Evolutionary conservation across 2,797 vertebrate species (phyloP).

Genomic region (Rhadinocentrus ornatus): DNA sequence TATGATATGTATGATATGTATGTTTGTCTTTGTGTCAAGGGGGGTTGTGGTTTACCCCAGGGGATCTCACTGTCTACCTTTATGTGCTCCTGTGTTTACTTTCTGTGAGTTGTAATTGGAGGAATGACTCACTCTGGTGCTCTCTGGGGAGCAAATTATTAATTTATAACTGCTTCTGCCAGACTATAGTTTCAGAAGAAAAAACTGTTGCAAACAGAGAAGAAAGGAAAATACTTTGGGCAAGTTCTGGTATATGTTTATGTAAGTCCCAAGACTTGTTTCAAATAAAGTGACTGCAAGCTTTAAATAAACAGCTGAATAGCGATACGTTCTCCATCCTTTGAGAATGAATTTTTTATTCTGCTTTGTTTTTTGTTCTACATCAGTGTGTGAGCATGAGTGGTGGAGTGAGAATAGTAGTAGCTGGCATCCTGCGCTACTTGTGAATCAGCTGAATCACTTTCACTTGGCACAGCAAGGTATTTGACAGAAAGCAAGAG

Average conservation of each 20-base stretch:
- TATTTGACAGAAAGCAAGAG: slow-evolving; percentile 45
- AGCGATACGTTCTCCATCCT: slow-evolving; percentile 10
- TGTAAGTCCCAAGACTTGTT: slow-evolving; percentile 28
- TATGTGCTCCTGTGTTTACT: slow-evolving; percentile 64
- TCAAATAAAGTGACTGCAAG: slow-evolving; percentile 1
- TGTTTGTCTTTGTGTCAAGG: slow-evolving; percentile 28
- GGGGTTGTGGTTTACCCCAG: slow-evolving; percentile 33
- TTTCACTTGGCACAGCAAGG: slow-evolving; percentile 71
- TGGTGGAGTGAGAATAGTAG: slow-evolving; percentile 46
- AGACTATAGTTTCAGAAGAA: slow-evolving; percentile 48
- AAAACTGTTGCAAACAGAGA: slow-evolving; percentile 36
- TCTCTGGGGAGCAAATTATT: slow-evolving; percentile 74
- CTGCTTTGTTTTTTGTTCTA: slow-evolving; percentile 24
- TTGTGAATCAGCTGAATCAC: slow-evolving; percentile 80
- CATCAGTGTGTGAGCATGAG: slow-evolving; percentile 35
- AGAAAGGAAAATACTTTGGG: slow-evolving; percentile 30
- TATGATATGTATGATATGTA: slow-evolving; percentile 20
- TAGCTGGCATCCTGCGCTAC: slow-evolving; percentile 65
- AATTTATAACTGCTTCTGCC: slow-evolving; percentile 58
- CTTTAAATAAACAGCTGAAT: slow-evolving; percentile 22
- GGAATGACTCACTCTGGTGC: slow-evolving; percentile 63
- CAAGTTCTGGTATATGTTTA: slow-evolving; percentile 27
- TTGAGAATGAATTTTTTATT: slow-evolving; percentile 16
- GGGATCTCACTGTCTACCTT: slow-evolving; percentile 55
- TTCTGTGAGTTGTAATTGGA: slow-evolving; percentile 69